Evolutionary conservation across 1,140 invertebrate genomes (phyloP).

Genomic region (Matsumurasca onukii): DNA sequence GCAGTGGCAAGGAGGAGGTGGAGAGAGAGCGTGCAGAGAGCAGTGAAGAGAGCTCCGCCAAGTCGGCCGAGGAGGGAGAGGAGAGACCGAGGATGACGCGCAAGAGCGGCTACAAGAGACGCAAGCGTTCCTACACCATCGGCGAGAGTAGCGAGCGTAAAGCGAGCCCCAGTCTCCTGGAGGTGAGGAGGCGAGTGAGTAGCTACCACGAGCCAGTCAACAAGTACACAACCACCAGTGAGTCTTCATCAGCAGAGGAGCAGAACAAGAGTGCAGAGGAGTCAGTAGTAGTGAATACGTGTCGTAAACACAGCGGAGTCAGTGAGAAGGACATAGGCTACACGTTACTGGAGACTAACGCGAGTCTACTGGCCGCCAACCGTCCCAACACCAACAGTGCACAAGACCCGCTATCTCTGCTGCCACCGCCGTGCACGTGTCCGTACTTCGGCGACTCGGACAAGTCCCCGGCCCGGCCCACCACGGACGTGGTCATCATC

Average conservation of each 20-base stretch:
- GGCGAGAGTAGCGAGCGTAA: conserved; percentile 51
- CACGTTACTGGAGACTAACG: conserved; percentile 16
- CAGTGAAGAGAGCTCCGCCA: conserved; percentile 19
- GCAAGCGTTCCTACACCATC: conserved; percentile 56
- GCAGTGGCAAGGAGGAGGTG: too few relatives aligned
- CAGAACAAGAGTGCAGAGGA: conserved; percentile 32
- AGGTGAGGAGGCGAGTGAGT: conserved; percentile 48
- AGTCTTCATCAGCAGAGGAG: conserved; percentile 39
- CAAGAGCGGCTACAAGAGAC: conserved; percentile 37
- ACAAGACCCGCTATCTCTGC: conserved; percentile 48
- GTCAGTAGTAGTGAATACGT: conserved; percentile 1
- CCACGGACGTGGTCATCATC: conserved; percentile 38
- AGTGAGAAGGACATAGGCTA: conserved; percentile 22
- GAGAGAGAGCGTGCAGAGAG: conserved; percentile 7
- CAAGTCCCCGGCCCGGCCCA: conserved; percentile 26
- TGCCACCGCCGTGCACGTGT: conserved; percentile 73
- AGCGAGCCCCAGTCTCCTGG: conserved; percentile 45
- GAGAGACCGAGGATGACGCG: conserved; percentile 41
- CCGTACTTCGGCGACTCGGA: conserved; percentile 70
- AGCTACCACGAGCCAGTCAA: conserved; percentile 52
- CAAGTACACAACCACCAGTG: conserved; percentile 33
- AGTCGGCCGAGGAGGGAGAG: conserved; percentile 37
- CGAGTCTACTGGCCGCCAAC: conserved; percentile 32
- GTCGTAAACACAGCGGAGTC: conserved; percentile 8
- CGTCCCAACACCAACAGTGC: conserved; percentile 44